A percentile compares a stretch with the other conserved stretches of the same genome.
Evolutionary conservation across 1,140 invertebrate species (phyloP).

Genomic region (Trichonephila inaurata): DNA sequence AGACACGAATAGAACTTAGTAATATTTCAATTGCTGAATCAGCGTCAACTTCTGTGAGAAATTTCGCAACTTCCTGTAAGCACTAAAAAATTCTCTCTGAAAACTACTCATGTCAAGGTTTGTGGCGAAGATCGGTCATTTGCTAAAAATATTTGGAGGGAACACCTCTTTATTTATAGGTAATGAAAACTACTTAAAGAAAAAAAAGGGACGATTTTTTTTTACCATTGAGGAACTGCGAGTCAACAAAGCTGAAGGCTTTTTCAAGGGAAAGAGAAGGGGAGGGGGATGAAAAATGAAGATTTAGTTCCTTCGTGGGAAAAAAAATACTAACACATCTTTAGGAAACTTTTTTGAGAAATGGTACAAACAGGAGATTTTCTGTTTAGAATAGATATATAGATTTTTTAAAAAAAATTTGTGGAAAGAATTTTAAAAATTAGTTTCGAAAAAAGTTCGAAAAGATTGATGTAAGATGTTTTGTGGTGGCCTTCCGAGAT

Average conservation of each 20-base stretch:
- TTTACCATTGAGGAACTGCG: neutral
- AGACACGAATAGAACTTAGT: neutral
- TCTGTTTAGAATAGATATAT: no score
- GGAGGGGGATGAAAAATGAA: neutral
- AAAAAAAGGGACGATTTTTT: neutral
- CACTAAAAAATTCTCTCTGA: neutral
- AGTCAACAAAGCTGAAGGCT: neutral
- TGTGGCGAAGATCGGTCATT: conserved; percentile 1
- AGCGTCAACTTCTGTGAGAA: neutral
- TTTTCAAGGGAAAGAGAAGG: neutral
- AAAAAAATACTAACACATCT: no score
- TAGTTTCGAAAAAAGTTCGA: no score
- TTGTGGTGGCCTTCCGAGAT: no score
- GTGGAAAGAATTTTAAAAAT: no score
- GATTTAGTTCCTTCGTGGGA: neutral
- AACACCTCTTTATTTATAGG: conserved; percentile 45
- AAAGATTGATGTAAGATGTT: no score
- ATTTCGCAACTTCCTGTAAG: neutral
- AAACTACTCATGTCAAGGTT: neutral
- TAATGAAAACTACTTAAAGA: conserved; percentile 1
- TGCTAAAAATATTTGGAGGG: conserved; percentile 38
- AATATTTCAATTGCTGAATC: neutral
- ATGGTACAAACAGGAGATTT: no score
- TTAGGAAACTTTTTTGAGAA: no score
- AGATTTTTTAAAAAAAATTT: no score